phyloP scores from a whole-genome alignment of 2,797 vertebrate species.

The Anguilla pacifica region DNA sequence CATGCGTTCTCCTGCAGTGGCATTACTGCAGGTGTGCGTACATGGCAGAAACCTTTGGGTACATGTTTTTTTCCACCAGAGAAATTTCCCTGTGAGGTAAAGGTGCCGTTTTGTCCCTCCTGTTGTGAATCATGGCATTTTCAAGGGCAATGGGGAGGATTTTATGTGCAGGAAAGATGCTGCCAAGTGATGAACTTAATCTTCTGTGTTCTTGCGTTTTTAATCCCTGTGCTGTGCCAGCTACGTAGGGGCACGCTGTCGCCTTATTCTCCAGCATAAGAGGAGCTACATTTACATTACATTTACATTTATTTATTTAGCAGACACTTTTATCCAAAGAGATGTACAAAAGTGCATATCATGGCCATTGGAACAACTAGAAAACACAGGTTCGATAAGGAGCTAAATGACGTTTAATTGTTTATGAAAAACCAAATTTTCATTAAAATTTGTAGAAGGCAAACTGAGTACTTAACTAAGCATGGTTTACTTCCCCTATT shows the following conservation, averaged over 20 bases:
- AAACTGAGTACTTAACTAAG: not conserved
- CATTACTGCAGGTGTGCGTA: too few species aligned
- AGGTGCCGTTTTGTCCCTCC: not conserved
- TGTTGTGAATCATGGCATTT: not conserved
- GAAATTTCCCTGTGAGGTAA: not conserved
- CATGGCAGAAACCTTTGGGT: too few species aligned
- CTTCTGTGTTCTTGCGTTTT: not conserved
- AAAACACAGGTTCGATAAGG: too few species aligned
- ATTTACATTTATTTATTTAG: not conserved
- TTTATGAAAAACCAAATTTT: not conserved
- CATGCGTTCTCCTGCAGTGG: too few species aligned
- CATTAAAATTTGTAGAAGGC: not conserved
- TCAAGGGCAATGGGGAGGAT: not conserved
- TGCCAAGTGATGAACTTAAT: not conserved
- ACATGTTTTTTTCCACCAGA: too few species aligned
- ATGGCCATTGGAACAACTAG: too few species aligned
- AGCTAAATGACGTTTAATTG: too few species aligned
- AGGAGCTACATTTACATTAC: not conserved
- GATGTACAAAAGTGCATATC: too few species aligned
- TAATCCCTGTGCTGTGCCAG: not conserved
- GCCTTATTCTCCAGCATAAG: not conserved
- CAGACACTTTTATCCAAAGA: too few species aligned
- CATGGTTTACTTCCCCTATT: not conserved
- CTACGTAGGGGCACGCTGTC: not conserved
- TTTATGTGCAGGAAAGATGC: not conserved